Percentiles rank a stretch among this genome's conserved stretches.
These are phyloP conservation scores for Perithous albicinctus DNA, from an alignment of 2,888 invertebrate genomes.

Conservation along the genomic window DNA sequence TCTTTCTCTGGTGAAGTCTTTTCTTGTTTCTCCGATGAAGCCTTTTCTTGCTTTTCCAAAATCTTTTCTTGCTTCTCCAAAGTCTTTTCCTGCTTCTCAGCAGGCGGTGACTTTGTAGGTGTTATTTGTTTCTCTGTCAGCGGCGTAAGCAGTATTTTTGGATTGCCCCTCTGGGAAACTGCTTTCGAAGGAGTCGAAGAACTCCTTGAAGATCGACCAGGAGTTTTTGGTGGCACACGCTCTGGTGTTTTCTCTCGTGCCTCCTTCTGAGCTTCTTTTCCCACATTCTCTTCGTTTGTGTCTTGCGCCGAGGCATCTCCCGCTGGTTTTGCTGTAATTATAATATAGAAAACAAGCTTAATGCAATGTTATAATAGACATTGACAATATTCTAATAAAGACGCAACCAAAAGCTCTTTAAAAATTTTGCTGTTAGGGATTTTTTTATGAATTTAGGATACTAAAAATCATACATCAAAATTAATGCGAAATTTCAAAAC, in stretches of 20 bases:
- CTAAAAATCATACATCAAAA: too few species aligned
- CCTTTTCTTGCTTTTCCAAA: slow-evolving; percentile 6
- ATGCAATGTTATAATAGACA: too few species aligned
- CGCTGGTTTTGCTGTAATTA: slow-evolving; percentile 45
- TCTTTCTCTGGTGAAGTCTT: neutral
- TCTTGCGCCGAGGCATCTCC: slow-evolving; percentile 45
- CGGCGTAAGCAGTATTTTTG: slow-evolving; percentile 62
- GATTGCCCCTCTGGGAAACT: slow-evolving; percentile 67
- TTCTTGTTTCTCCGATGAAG: neutral
- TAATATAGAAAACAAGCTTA: too few species aligned
- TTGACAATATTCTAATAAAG: too few species aligned
- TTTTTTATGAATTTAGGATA: too few species aligned
- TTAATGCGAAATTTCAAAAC: too few species aligned
- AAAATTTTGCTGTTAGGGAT: too few species aligned
- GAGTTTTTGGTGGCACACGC: slow-evolving; percentile 74
- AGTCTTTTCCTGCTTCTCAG: slow-evolving; percentile 28
- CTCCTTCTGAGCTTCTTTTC: slow-evolving; percentile 68
- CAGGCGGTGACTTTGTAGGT: slow-evolving; percentile 62
- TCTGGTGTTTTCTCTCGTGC: slow-evolving; percentile 74
- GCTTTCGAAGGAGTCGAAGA: slow-evolving; percentile 70
- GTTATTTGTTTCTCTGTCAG: slow-evolving; percentile 58
- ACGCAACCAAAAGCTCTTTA: too few species aligned
- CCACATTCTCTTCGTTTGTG: slow-evolving; percentile 69
- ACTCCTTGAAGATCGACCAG: slow-evolving; percentile 78
- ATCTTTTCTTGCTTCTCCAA: slow-evolving; percentile 26